Conservation (phyloP, 1,140 invertebrate species). For the Harpegnathos saltator region DNA sequence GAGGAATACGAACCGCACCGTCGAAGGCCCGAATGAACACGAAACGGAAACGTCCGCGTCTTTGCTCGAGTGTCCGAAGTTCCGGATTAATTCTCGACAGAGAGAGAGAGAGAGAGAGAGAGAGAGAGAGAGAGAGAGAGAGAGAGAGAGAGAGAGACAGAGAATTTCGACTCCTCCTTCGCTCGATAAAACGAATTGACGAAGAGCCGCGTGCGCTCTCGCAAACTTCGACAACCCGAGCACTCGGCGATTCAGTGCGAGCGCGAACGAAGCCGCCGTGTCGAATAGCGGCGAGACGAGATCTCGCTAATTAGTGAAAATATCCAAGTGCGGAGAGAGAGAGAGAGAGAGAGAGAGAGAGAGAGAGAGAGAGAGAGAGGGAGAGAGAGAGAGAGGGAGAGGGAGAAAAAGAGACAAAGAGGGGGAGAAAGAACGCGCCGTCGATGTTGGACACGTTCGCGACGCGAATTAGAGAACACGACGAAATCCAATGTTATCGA, state of each 20-base stretch:
- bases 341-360: constrained; percentile 3
- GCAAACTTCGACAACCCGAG: not conserved
- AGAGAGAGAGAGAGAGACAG: not conserved
- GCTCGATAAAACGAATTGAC: no score
- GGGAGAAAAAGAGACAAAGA: no score
- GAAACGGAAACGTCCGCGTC: no score
- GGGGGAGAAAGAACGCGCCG: constrained; percentile 44
- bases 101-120: no score
- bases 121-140: no score
- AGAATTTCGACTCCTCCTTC: not conserved
- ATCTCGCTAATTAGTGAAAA: constrained; percentile 64
- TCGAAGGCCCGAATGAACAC: no score
- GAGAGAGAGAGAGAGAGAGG: not conserved
- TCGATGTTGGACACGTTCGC: constrained; percentile 4
- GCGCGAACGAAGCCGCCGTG: not conserved
- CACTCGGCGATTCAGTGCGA: not conserved
- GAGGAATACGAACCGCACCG: no score
- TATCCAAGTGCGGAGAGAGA: constrained; percentile 22
- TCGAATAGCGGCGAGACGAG: constrained; percentile 31
- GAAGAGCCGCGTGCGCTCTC: not conserved
- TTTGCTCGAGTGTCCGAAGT: no score
- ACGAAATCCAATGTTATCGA: constrained; percentile 73
- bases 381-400: not conserved
- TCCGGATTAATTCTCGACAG: no score
- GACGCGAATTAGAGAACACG: constrained; percentile 57